A percentile compares a stretch with the other conserved stretches of the same genome.
Conservation (phyloP, 2,888 invertebrate genomes). For the Drosophila atripex region DNA sequence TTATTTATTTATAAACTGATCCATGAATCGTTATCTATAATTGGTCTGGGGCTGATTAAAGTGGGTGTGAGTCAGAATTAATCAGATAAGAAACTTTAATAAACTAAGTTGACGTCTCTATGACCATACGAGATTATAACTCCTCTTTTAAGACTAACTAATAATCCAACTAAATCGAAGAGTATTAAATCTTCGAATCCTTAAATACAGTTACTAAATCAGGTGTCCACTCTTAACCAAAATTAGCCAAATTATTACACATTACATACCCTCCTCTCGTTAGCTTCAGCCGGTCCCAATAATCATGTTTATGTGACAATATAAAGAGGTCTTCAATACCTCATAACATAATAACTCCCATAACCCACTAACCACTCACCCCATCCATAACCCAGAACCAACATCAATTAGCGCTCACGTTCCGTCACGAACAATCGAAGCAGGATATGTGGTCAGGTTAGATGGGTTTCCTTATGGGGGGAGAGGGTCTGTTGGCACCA, state of each 20-base stretch:
- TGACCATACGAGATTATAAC: too few relatives aligned
- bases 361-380: background rate
- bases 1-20: background rate
- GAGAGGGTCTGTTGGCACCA: background rate
- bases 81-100: background rate
- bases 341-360: slow-evolving; percentile 38
- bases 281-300: background rate
- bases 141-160: too few relatives aligned
- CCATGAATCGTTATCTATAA: slow-evolving; percentile 4
- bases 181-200: background rate
- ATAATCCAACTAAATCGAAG: background rate
- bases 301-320: slow-evolving; percentile 38
- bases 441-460: slow-evolving; percentile 33
- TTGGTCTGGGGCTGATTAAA: slow-evolving; percentile 26
- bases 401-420: slow-evolving; percentile 56
- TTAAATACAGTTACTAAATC: too few relatives aligned
- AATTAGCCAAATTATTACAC: background rate
- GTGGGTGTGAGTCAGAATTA: slow-evolving; percentile 23
- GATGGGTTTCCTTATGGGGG: slow-evolving; percentile 1
- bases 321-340: slow-evolving; percentile 30
- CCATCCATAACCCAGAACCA: slow-evolving; percentile 1
- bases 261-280: background rate
- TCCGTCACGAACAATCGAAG: slow-evolving; percentile 43
- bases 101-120: too few relatives aligned
- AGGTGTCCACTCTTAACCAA: background rate